These are phyloP conservation scores for Zygothrica quintamaculata DNA, from an alignment of 2,888 invertebrate genomes.

Conservation along the genomic window DNA sequence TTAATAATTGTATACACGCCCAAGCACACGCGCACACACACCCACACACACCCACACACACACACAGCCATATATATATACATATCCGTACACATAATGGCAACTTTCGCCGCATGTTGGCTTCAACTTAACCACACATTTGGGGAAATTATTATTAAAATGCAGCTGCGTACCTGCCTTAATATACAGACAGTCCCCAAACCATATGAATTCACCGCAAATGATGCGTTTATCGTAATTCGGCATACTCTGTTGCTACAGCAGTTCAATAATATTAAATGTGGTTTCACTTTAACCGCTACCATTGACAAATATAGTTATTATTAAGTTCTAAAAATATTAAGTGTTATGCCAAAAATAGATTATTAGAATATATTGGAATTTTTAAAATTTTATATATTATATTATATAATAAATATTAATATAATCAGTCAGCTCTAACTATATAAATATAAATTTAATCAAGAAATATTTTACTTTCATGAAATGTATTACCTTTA, in stretches of 20 bases:
- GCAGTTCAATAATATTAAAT: conserved; percentile 32
- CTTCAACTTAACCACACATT: conserved; percentile 77
- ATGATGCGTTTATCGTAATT: conserved; percentile 13
- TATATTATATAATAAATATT: no score
- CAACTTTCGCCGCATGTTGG: conserved; percentile 70
- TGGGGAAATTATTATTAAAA: conserved; percentile 79
- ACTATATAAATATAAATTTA: no score
- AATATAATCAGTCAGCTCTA: no score
- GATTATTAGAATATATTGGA: no score
- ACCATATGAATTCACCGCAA: conserved; percentile 31
- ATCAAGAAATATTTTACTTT: no score
- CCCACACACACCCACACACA: conserved; percentile 10
- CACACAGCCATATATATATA: background rate
- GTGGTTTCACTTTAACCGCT: background rate
- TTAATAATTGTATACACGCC: conserved; percentile 51
- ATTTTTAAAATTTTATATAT: no score
- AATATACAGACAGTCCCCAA: conserved; percentile 34
- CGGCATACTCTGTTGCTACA: conserved; percentile 6
- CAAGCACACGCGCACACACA: conserved; percentile 6
- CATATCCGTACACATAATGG: conserved; percentile 21
- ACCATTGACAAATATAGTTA: no score
- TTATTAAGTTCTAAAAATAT: no score
- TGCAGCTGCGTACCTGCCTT: conserved; percentile 69
- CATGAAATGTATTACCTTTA: no score
- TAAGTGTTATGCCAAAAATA: no score